Conservation (phyloP, 1,140 invertebrate species). For the Drosophila virilis region DNA sequence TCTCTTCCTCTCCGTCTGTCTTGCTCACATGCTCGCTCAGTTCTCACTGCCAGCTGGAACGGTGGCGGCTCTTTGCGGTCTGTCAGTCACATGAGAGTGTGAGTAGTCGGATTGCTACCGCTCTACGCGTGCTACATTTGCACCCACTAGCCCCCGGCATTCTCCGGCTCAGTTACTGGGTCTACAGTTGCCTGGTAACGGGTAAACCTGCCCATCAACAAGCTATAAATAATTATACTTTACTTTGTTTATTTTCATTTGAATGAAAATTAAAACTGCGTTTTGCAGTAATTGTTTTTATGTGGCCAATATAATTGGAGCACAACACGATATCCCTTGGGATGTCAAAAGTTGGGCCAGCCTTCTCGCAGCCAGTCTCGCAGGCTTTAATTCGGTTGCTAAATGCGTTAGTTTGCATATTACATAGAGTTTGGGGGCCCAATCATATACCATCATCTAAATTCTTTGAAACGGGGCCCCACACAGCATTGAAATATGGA, state of each 20-base stretch:
- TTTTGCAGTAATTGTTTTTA: not conserved
- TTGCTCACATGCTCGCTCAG: not conserved
- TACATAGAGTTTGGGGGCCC: not conserved
- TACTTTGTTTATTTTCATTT: slow-evolving; percentile 52
- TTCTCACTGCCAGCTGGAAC: slow-evolving; percentile 20
- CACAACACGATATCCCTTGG: not conserved
- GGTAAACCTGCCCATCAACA: slow-evolving; percentile 24
- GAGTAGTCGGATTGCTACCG: slow-evolving; percentile 23
- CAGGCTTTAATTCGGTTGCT: not conserved
- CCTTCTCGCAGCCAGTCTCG: not conserved
- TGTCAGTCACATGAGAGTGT: slow-evolving; percentile 41
- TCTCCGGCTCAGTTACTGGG: not conserved
- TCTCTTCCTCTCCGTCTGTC: not conserved
- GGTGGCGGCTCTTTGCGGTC: slow-evolving; percentile 56
- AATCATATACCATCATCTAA: not conserved
- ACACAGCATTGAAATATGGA: not conserved
- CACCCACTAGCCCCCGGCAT: slow-evolving; percentile 7
- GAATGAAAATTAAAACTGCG: slow-evolving; percentile 33
- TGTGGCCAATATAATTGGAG: slow-evolving; percentile 7
- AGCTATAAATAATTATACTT: slow-evolving; percentile 57
- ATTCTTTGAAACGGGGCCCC: not conserved
- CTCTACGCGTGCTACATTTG: slow-evolving; percentile 36
- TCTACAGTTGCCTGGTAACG: slow-evolving; percentile 61
- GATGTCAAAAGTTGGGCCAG: not conserved
- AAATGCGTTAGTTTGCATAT: not conserved